Evolutionary conservation across 2,888 invertebrate species (phyloP).

Genomic region (Melinaea menophilus): DNA sequence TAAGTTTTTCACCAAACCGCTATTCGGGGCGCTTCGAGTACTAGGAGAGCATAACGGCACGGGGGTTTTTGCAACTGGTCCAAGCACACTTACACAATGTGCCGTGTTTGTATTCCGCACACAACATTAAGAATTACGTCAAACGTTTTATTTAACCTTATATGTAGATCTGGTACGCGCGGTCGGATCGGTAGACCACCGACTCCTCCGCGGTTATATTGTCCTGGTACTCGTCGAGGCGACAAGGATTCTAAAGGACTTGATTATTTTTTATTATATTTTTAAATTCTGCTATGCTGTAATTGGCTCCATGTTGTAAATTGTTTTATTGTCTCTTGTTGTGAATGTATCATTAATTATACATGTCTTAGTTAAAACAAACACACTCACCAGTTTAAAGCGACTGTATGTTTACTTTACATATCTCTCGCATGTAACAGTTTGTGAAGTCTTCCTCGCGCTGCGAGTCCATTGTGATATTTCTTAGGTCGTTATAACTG

Average conservation of each 20-base stretch:
- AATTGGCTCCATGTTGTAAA: too few relatives aligned
- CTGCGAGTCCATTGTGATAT: too few relatives aligned
- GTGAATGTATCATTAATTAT: too few relatives aligned
- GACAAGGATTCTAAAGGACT: slow-evolving; percentile 61
- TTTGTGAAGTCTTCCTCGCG: too few relatives aligned
- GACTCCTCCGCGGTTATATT: slow-evolving; percentile 49
- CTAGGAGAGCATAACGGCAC: slow-evolving; percentile 58
- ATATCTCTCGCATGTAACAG: too few relatives aligned
- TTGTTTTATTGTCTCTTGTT: too few relatives aligned
- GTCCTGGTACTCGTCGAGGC: slow-evolving; percentile 58
- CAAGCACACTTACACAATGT: slow-evolving; percentile 63
- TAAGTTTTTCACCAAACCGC: slow-evolving; percentile 13
- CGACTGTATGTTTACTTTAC: too few relatives aligned
- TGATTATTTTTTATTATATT: too few relatives aligned
- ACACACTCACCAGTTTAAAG: too few relatives aligned
- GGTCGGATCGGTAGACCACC: slow-evolving; percentile 58
- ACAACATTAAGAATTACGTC: slow-evolving; percentile 71
- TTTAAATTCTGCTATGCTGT: too few relatives aligned
- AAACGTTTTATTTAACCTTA: slow-evolving; percentile 66
- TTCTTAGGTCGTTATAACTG: too few relatives aligned
- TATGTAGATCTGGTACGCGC: slow-evolving; percentile 59
- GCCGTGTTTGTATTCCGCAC: slow-evolving; percentile 54
- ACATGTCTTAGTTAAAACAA: too few relatives aligned
- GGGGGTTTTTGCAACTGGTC: slow-evolving; percentile 58
- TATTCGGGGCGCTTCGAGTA: slow-evolving; percentile 39